Evolutionary conservation across 2,888 invertebrate genomes (phyloP).

Genomic region (Orchesellides sinensis): DNA sequence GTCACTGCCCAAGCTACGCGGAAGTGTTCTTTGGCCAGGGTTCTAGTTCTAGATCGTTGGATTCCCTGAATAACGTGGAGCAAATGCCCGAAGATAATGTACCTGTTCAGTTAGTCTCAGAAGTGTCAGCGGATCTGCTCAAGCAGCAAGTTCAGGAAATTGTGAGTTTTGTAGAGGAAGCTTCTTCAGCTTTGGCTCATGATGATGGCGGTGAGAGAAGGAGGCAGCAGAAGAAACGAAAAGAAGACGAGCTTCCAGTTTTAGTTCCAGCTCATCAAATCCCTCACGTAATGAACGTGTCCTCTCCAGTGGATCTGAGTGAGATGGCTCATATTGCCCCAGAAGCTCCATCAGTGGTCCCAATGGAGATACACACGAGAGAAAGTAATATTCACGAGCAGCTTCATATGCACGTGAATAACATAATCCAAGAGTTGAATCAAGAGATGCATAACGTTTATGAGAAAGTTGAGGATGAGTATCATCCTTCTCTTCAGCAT

Average conservation of each 20-base stretch:
- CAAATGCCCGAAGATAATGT: conserved; percentile 63
- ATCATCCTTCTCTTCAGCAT: not conserved
- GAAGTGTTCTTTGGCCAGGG: conserved; percentile 70
- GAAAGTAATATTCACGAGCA: not conserved
- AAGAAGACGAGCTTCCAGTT: not conserved
- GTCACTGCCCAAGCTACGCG: conserved; percentile 71
- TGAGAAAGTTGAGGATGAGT: conserved; percentile 22
- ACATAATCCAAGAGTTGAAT: conserved; percentile 36
- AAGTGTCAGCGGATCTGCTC: conserved; percentile 37
- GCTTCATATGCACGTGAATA: conserved; percentile 25
- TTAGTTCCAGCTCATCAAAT: not conserved
- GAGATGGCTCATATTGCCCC: conserved; percentile 36
- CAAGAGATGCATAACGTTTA: conserved; percentile 15
- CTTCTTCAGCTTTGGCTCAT: conserved; percentile 17
- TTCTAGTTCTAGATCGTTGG: conserved; percentile 36
- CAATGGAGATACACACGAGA: conserved; percentile 10
- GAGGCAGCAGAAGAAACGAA: conserved; percentile 1
- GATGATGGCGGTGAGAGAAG: conserved; percentile 7
- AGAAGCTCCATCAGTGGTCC: not conserved
- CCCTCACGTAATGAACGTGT: not conserved
- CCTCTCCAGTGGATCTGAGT: not conserved
- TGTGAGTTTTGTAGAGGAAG: conserved; percentile 57
- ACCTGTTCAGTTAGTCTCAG: conserved; percentile 43
- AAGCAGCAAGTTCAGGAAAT: conserved; percentile 58
- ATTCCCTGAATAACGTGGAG: conserved; percentile 54